Evolutionary conservation across 2,797 vertebrate species (phyloP).

Genomic region (Hapalemur alaotrensis): DNA sequence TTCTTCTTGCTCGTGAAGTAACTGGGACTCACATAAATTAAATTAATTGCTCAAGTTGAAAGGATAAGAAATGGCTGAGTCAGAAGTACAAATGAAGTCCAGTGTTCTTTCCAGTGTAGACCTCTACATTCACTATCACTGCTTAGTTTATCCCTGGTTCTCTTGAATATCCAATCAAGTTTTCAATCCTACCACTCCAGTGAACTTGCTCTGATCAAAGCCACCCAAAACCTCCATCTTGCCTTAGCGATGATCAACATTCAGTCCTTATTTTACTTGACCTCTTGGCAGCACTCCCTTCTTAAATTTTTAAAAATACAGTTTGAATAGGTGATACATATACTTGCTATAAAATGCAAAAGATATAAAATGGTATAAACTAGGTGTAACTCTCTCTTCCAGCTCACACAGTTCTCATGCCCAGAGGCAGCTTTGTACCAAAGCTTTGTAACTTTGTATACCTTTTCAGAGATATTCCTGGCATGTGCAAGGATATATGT

Average conservation of each 20-base stretch:
- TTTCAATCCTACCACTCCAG: not conserved
- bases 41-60: not conserved
- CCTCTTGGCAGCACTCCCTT: not conserved
- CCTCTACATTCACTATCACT: not conserved
- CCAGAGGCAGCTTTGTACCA: not conserved
- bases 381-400: not conserved
- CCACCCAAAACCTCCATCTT: not conserved
- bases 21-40: not conserved
- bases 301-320: not conserved
- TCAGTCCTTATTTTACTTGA: not conserved
- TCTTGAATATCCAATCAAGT: not conserved
- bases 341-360: not conserved
- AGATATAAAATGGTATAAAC: not conserved
- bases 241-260: not conserved
- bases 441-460: not conserved
- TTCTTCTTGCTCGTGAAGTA: not conserved
- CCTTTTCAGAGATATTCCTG: not conserved
- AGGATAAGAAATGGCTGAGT: not conserved
- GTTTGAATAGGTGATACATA: not conserved
- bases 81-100: not conserved
- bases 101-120: not conserved
- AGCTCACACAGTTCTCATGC: not conserved
- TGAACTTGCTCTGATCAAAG: not conserved
- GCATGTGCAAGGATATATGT: not conserved
- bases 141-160: not conserved